Conservation (phyloP, 2,888 invertebrate genomes). For the Nomada ferruginata region DNA sequence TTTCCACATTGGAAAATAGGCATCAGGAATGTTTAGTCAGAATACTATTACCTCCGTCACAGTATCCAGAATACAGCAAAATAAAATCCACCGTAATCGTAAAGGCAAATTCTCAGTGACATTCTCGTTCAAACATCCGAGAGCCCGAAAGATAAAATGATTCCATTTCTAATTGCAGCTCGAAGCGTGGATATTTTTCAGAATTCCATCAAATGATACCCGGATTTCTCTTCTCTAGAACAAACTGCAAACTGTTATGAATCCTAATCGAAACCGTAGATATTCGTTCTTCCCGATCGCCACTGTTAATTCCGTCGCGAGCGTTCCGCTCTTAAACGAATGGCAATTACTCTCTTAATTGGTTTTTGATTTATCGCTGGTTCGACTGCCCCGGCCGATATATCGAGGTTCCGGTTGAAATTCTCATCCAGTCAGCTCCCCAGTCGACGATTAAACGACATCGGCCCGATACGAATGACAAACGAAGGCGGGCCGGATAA, state of each 20-base stretch:
- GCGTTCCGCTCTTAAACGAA: constrained; percentile 3
- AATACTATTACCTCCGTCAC: too few relatives aligned
- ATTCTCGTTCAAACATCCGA: too few relatives aligned
- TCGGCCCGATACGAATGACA: constrained; percentile 40
- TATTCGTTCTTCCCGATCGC: neutral
- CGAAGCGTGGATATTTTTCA: neutral
- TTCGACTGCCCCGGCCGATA: constrained; percentile 13
- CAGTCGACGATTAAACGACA: constrained; percentile 48
- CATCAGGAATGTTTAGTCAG: too few relatives aligned
- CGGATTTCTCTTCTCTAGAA: neutral
- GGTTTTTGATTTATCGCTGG: constrained; percentile 45
- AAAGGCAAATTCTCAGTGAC: too few relatives aligned
- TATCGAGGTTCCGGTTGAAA: constrained; percentile 25
- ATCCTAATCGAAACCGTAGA: neutral
- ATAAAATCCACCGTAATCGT: too few relatives aligned
- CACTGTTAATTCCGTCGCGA: neutral
- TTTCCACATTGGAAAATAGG: neutral
- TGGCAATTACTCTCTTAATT: constrained; percentile 47
- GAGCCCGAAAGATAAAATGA: too few relatives aligned
- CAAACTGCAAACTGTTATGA: neutral
- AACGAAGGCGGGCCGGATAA: constrained; percentile 51
- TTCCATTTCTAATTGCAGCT: too few relatives aligned
- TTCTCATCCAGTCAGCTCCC: constrained; percentile 35
- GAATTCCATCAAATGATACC: neutral
- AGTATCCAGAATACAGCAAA: too few relatives aligned